Percentiles rank a stretch among this genome's conserved stretches.
Evolutionary conservation across 1,140 invertebrate genomes (phyloP).

Genomic region (Spodoptera litura): DNA sequence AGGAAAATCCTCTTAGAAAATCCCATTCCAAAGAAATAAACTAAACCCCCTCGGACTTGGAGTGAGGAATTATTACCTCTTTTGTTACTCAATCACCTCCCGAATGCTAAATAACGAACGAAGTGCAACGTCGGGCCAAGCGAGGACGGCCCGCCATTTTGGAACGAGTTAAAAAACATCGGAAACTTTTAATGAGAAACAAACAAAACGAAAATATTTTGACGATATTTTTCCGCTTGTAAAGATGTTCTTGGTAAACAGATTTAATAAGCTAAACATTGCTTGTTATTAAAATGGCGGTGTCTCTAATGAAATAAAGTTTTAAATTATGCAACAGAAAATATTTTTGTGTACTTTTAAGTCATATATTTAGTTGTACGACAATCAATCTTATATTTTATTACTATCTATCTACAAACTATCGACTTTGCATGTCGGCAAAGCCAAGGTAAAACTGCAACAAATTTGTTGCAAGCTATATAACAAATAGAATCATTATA

Average conservation of each 20-base stretch:
- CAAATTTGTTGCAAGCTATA: too few relatives aligned
- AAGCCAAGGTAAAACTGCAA: too few relatives aligned
- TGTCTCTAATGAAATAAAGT: not conserved
- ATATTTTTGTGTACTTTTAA: too few relatives aligned
- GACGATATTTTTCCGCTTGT: conserved; percentile 27
- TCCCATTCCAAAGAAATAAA: conserved; percentile 8
- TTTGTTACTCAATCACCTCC: conserved; percentile 30
- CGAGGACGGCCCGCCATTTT: conserved; percentile 6
- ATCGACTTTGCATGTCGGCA: too few relatives aligned
- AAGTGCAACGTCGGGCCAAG: conserved; percentile 12
- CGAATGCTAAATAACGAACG: conserved; percentile 22
- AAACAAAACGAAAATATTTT: conserved; percentile 25
- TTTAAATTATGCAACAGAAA: too few relatives aligned
- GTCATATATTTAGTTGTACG: too few relatives aligned
- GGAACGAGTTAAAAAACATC: conserved; percentile 19
- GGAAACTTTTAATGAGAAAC: conserved; percentile 31
- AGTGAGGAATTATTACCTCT: conserved; percentile 24
- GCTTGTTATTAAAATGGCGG: not conserved
- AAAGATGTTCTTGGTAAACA: not conserved
- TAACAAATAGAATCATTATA: too few relatives aligned
- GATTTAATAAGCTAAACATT: conserved; percentile 8
- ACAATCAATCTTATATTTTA: too few relatives aligned
- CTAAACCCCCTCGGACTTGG: not conserved
- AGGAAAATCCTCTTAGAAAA: not conserved
- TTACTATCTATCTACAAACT: too few relatives aligned